phyloP scores from a whole-genome alignment of 2,888 invertebrate species.

The Stenodera caucasica region DNA sequence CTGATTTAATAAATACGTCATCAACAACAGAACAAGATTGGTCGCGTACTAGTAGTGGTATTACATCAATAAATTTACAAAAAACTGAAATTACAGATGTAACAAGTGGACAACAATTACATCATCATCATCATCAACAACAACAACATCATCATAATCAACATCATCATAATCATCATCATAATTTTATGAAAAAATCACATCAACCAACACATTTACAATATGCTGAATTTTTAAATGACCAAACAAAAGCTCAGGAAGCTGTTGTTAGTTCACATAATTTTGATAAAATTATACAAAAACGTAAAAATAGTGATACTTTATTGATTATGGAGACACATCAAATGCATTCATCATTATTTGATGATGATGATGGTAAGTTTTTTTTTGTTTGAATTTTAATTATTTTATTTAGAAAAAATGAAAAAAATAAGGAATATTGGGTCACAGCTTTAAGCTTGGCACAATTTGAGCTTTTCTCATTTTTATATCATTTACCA shows the following conservation, averaged over 20 bases:
- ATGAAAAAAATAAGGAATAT: background rate
- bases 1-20: slow-evolving; percentile 50
- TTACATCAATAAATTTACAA: slow-evolving; percentile 25
- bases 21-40: slow-evolving; percentile 49
- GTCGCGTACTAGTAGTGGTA: slow-evolving; percentile 32
- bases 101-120: slow-evolving; percentile 39
- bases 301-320: slow-evolving; percentile 49
- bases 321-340: slow-evolving; percentile 53
- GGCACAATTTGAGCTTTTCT: slow-evolving; percentile 4
- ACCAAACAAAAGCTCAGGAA: slow-evolving; percentile 48
- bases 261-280: slow-evolving; percentile 50
- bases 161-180: slow-evolving; percentile 31
- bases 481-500: slow-evolving; percentile 1
- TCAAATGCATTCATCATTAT: slow-evolving; percentile 50
- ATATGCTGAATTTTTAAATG: slow-evolving; percentile 50
- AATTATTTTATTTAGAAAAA: background rate
- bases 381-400: background rate
- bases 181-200: slow-evolving; percentile 42
- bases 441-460: slow-evolving; percentile 7
- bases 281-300: slow-evolving; percentile 50
- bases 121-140: slow-evolving; percentile 28
- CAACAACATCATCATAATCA: slow-evolving; percentile 31
- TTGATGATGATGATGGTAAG: slow-evolving; percentile 47
- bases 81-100: slow-evolving; percentile 49
- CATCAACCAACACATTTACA: slow-evolving; percentile 48